phyloP scores from a whole-genome alignment of 2,113 vertebrate genomes.

The Erinaceus europaeus region DNA sequence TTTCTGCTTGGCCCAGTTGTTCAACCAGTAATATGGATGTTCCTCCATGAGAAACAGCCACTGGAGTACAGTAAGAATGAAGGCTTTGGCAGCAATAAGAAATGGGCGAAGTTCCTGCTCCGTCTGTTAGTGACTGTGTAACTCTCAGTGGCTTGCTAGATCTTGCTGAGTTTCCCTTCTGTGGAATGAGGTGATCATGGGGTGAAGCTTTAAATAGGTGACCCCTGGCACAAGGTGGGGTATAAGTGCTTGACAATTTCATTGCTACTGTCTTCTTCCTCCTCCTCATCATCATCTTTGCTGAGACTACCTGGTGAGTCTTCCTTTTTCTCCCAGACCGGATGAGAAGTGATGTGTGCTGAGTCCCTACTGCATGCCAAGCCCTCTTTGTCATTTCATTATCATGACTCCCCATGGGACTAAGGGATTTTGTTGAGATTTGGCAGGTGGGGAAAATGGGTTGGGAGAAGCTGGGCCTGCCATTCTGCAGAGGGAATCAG shows the following conservation, averaged over 20 bases:
- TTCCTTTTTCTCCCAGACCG: not conserved
- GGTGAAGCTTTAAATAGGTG: not conserved
- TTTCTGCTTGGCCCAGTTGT: not conserved
- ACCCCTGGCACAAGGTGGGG: not conserved
- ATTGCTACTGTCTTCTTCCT: not conserved
- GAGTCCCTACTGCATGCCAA: not conserved
- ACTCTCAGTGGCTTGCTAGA: not conserved
- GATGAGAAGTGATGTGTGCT: not conserved
- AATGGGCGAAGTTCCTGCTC: not conserved
- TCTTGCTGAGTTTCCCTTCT: not conserved
- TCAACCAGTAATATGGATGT: not conserved
- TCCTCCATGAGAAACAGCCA: not conserved
- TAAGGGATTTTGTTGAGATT: not conserved
- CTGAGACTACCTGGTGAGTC: not conserved
- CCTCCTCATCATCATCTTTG: not conserved
- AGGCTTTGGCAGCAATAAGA: not conserved
- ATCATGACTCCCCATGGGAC: not conserved
- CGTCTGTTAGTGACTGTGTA: not conserved
- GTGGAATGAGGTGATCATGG: not conserved
- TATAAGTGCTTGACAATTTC: not conserved
- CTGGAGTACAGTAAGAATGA: not conserved
- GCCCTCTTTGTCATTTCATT: not conserved
- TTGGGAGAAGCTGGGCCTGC: too few relatives aligned
- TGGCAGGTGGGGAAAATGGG: too few relatives aligned
- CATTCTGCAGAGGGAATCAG: too few relatives aligned